Conservation (phyloP, 1,140 invertebrate genomes). For the Acromyrmex echinatior region DNA sequence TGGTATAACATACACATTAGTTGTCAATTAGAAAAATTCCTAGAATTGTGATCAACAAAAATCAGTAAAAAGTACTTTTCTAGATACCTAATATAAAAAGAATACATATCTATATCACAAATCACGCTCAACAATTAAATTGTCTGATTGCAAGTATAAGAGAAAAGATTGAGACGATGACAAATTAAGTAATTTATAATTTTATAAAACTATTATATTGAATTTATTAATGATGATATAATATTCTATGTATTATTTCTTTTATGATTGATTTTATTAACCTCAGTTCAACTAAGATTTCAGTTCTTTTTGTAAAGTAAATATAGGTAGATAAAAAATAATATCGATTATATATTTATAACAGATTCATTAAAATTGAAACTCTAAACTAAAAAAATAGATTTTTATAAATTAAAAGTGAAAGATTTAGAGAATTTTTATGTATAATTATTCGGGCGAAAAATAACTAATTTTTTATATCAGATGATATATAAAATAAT, state of each 20-base stretch:
- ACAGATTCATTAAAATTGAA: not conserved
- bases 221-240: not conserved
- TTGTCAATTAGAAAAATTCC: no score
- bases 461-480: not conserved
- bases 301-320: not conserved
- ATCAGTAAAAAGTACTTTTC: no score
- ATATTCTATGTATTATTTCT: not conserved
- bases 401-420: not conserved
- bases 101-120: not conserved
- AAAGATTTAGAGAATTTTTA: not conserved
- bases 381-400: not conserved
- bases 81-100: not conserved
- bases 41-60: no score
- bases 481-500: not conserved
- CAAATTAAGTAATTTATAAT: constrained; percentile 1
- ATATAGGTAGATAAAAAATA: not conserved
- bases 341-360: not conserved
- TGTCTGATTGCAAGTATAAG: not conserved
- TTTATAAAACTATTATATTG: not conserved
- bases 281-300: not conserved
- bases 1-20: no score
- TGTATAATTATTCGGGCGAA: not conserved
- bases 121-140: not conserved
- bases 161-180: not conserved
- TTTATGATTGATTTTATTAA: constrained; percentile 5